A percentile compares a stretch with the other conserved stretches of the same genome.
These are phyloP conservation scores for Egretta garzetta DNA, from an alignment of 2,113 vertebrate species.

Conservation along the genomic window DNA sequence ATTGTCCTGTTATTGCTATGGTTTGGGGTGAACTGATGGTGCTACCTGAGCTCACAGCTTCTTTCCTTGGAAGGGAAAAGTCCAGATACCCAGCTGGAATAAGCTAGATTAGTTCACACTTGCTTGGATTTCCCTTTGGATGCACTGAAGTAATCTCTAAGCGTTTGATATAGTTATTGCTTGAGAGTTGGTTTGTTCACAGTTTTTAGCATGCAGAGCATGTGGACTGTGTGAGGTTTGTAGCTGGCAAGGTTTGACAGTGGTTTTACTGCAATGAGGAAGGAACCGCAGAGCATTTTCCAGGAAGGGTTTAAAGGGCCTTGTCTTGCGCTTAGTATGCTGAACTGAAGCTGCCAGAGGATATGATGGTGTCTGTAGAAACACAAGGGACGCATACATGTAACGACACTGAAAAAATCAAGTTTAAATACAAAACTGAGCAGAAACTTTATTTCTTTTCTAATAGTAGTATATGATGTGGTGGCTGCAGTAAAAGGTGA, in stretches of 20 bases:
- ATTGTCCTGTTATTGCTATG: background rate
- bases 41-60: background rate
- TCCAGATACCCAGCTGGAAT: background rate
- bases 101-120: background rate
- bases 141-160: background rate
- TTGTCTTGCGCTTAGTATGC: background rate
- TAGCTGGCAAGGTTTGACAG: background rate
- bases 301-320: background rate
- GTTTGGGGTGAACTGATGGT: background rate
- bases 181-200: background rate
- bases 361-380: background rate
- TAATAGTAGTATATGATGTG: background rate
- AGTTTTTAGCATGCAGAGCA: background rate
- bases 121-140: background rate
- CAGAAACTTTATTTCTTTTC: background rate
- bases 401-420: background rate
- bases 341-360: background rate
- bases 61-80: background rate
- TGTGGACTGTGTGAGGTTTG: background rate
- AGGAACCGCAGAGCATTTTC: background rate
- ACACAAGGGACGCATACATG: background rate
- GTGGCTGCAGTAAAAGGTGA: background rate
- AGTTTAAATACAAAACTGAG: background rate
- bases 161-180: background rate
- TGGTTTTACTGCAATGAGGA: background rate